Base-by-base conservation (phyloP, 2,797 vertebrate genomes). In the Sardinella longiceps region DNA sequence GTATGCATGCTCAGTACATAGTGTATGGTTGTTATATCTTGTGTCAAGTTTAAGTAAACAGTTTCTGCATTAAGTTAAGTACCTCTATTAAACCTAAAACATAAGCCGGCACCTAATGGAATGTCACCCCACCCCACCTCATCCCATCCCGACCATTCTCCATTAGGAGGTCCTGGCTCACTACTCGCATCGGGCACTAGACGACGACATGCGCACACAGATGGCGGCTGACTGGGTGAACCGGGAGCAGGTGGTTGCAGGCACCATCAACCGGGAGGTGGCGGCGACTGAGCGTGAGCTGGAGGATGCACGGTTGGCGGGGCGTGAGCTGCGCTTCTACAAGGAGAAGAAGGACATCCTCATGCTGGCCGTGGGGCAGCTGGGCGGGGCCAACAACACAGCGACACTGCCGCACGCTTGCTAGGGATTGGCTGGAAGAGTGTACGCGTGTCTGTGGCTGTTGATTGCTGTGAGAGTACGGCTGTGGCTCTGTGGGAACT, bases 221-320 rank as follows among this genome's bases (percentile, higher is more conserved):
- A 99, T 99, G 98, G 98, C 97, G 0, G 95, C 97, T 37, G 98
- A 99, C 93, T 99, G 98, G 98, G 98, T 97, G 92, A 98, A 95
- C 93, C 95, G 98, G 37, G 98, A 99, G 88, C 98, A 98, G 92
- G 93, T 89, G 45, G 84, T 96, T 2, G 96, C 97, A 0, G 92
- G 96, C 0, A 97, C 97, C 2, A 95, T 99, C 0, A 94, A 92
- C 48, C 93, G 97, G 83, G 98, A 99, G 93, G 90, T 99, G 92
- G 97, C 96, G 0, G 94, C 95, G 0, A 97, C 97, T 0, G 98
- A 99, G 91, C 94, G 97, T 0, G 97, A 99, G 88, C 94, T 99
- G 93, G 98, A 99, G 10, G 97, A 98, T 5, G 97, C 98, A 7
- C 94, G 98, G 81, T 95, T 99, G 92, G 98, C 98, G 0, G 98